Conservation (phyloP, 2,113 vertebrate species). For the Lepus timidus region DNA sequence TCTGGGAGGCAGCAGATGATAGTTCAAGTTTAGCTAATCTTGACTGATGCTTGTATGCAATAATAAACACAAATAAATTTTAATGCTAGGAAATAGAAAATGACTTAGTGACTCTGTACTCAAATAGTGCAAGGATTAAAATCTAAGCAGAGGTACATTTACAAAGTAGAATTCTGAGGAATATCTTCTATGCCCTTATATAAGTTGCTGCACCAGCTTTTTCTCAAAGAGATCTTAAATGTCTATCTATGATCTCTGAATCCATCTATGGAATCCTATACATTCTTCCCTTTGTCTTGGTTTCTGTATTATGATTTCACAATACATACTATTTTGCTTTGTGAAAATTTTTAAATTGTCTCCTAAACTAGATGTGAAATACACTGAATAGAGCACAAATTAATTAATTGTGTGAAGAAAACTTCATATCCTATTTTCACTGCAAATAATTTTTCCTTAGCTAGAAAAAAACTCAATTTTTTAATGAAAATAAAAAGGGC, state of each 20-base stretch:
- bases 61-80: conserved; percentile 32
- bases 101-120: not conserved
- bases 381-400: not conserved
- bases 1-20: too few species aligned
- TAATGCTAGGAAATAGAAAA: conserved; percentile 11
- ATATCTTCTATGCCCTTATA: not conserved
- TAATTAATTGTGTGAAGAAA: conserved; percentile 13
- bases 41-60: not conserved
- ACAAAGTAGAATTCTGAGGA: not conserved
- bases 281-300: not conserved
- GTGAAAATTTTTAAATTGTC: not conserved
- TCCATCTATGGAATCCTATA: not conserved
- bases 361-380: not conserved
- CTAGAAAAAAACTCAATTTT: conserved; percentile 23
- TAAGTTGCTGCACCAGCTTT: not conserved
- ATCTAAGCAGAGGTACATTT: not conserved
- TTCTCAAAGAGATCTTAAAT: not conserved
- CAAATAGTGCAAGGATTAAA: not conserved
- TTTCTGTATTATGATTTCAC: not conserved
- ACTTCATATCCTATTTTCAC: not conserved
- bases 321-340: not conserved
- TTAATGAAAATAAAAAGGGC: not conserved
- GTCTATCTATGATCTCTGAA: not conserved
- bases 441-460: conserved; percentile 22
- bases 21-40: not conserved